phyloP scores from a whole-genome alignment of 2,797 vertebrate genomes.

The Garrulus glandarius region DNA sequence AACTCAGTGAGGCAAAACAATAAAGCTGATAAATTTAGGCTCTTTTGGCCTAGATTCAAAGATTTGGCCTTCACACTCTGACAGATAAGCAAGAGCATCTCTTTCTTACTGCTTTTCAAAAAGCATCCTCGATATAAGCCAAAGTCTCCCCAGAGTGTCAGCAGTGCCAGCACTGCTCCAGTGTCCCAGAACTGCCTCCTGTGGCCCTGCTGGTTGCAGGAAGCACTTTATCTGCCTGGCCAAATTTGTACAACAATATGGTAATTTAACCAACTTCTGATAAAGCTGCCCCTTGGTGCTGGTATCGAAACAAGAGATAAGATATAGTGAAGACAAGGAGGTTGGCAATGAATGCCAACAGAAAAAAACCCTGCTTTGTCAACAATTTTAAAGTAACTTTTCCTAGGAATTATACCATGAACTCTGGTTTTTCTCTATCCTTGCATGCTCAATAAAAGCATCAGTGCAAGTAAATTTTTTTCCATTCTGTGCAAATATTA shows the following conservation, averaged over 20 bases:
- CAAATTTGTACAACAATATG: not conserved
- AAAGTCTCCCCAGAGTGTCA: not conserved
- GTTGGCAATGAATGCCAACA: not conserved
- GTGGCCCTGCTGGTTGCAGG: not conserved
- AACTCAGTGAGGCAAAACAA: not conserved
- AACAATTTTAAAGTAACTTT: not conserved
- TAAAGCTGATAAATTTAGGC: not conserved
- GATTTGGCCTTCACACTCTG: not conserved
- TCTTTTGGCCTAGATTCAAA: not conserved
- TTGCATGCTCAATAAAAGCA: not conserved
- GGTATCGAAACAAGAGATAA: not conserved
- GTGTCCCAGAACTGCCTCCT: not conserved
- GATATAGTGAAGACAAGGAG: not conserved
- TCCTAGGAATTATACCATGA: not conserved
- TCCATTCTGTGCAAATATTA: not conserved
- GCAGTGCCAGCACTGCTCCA: not conserved
- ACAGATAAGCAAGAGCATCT: not conserved
- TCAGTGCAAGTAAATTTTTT: not conserved
- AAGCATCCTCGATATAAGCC: not conserved
- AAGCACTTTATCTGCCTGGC: conserved; percentile 1
- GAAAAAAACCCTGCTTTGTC: not conserved
- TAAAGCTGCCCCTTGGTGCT: not conserved
- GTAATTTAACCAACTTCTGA: not conserved
- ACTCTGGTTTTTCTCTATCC: not conserved
- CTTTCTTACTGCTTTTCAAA: not conserved